Percentiles rank a stretch among this genome's conserved stretches.
Evolutionary conservation across 2,797 vertebrate genomes (phyloP).

Genomic region (Phataginus tetradactyla): DNA sequence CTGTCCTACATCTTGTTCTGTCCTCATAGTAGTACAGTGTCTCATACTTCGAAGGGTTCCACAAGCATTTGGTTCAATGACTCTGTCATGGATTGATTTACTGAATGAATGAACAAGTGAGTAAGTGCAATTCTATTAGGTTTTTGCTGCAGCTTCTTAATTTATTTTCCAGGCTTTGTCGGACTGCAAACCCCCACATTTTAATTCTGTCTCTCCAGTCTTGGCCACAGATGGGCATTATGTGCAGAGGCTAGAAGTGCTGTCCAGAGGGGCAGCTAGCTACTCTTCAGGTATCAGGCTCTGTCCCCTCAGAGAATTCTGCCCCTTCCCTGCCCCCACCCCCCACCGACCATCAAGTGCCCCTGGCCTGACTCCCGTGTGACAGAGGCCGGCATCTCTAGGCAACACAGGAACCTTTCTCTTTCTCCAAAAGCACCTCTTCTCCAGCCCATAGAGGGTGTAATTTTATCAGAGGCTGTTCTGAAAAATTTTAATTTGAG

Average conservation of each 20-base stretch:
- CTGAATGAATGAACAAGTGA: not conserved
- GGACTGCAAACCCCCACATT: not conserved
- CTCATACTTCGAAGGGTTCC: not conserved
- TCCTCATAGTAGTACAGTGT: not conserved
- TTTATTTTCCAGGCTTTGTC: not conserved
- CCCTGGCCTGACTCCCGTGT: not conserved
- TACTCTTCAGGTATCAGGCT: not conserved
- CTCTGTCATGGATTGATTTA: not conserved
- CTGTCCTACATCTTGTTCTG: not conserved
- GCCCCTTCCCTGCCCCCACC: not conserved
- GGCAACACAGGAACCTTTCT: not conserved
- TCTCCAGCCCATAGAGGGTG: not conserved
- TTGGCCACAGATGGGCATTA: not conserved
- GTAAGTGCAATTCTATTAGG: not conserved
- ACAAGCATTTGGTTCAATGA: not conserved
- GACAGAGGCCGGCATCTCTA: not conserved
- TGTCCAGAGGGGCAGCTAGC: fast-evolving
- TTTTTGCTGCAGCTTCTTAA: not conserved
- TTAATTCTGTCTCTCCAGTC: not conserved
- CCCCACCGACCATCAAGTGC: not conserved
- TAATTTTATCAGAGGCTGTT: not conserved
- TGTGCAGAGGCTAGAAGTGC: not conserved
- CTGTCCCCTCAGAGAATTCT: not conserved
- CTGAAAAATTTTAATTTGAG: not conserved
- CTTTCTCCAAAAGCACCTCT: not conserved